Evolutionary conservation across 1,140 invertebrate species (phyloP).

Genomic region (Drosophila pachea): DNA sequence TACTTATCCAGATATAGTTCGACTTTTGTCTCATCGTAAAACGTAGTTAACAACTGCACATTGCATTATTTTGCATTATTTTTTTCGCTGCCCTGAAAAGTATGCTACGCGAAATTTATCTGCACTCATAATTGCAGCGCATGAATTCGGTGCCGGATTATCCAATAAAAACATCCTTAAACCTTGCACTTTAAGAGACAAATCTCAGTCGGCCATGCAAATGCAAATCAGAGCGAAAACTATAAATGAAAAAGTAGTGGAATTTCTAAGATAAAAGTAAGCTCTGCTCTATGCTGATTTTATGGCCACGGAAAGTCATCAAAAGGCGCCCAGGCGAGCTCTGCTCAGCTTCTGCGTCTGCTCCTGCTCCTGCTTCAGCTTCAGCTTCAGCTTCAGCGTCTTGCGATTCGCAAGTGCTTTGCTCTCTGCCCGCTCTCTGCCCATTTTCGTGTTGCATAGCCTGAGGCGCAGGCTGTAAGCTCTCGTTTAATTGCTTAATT

Average conservation of each 20-base stretch:
- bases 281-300: constrained; percentile 36
- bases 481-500: constrained; percentile 74
- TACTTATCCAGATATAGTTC: neutral
- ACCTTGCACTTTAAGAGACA: neutral
- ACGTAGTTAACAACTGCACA: neutral
- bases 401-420: neutral
- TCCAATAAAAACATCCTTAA: constrained; percentile 1
- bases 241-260: constrained; percentile 6
- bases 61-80: no score
- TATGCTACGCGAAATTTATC: constrained; percentile 1
- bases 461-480: constrained; percentile 45
- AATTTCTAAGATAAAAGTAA: constrained; percentile 25
- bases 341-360: neutral
- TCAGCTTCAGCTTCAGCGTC: neutral
- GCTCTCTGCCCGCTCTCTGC: neutral
- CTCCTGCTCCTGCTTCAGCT: neutral
- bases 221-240: constrained; percentile 9
- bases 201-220: no score
- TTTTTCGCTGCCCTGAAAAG: constrained; percentile 1
- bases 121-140: neutral
- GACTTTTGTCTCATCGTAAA: neutral
- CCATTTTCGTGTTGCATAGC: constrained; percentile 61
- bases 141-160: neutral
- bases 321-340: constrained; percentile 16
- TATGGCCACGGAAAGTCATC: constrained; percentile 25